phyloP scores from a whole-genome alignment of 2,888 invertebrate species.

The Baronia brevicornis region DNA sequence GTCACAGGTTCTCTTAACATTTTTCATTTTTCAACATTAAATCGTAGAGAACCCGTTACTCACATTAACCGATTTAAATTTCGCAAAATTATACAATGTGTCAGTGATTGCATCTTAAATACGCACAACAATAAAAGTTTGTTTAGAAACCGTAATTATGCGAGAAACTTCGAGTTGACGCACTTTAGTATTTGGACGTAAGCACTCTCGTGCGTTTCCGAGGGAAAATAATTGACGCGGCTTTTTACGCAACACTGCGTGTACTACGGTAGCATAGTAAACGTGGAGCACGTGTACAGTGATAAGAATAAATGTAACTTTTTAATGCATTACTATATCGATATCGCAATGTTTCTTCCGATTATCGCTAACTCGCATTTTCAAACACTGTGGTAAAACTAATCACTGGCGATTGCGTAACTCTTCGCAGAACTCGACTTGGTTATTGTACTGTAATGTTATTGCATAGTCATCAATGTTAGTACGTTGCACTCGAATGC shows the following conservation, averaged over 20 bases:
- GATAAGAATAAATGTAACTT: conserved; percentile 37
- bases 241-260: conserved; percentile 25
- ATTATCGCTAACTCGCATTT: conserved; percentile 41
- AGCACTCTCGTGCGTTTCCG: too few relatives aligned
- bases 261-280: conserved; percentile 35
- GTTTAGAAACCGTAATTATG: too few relatives aligned
- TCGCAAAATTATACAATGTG: too few relatives aligned
- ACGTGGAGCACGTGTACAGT: conserved; percentile 47
- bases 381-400: conserved; percentile 36
- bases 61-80: too few relatives aligned
- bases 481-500: conserved; percentile 15
- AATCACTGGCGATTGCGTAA: conserved; percentile 42
- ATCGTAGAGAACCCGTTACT: too few relatives aligned
- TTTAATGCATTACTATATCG: conserved; percentile 25
- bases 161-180: too few relatives aligned
- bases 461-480: conserved; percentile 5
- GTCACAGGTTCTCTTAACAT: too few relatives aligned
- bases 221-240: too few relatives aligned
- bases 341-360: conserved; percentile 30
- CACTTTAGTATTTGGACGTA: too few relatives aligned
- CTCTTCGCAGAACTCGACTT: conserved; percentile 21
- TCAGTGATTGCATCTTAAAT: too few relatives aligned
- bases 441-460: conserved; percentile 19
- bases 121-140: too few relatives aligned
- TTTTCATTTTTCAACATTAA: too few relatives aligned